Conservation (phyloP, 2,888 invertebrate genomes). For the Elysia crispata region DNA sequence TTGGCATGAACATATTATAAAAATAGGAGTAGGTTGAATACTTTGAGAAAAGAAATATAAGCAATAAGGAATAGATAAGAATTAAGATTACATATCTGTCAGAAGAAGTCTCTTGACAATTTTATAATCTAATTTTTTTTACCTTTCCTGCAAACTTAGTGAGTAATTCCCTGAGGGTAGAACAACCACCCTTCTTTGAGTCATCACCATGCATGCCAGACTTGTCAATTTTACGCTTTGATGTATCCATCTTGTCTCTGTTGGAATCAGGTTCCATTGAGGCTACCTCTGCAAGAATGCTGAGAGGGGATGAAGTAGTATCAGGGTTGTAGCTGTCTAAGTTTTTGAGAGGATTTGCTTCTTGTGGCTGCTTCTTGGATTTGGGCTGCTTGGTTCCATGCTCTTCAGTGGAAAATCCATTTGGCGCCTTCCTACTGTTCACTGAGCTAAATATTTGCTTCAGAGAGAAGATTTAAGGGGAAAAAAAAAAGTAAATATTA, state of each 20-base stretch:
- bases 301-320: conserved; percentile 74
- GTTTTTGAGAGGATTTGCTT: conserved; percentile 43
- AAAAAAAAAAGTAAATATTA: no score
- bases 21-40: background rate
- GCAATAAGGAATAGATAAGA: background rate
- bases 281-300: conserved; percentile 85
- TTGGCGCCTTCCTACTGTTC: conserved; percentile 63
- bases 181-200: conserved; percentile 81
- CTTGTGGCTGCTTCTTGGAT: conserved; percentile 56
- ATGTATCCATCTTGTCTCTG: conserved; percentile 42
- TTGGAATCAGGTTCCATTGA: conserved; percentile 75
- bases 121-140: background rate
- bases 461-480: conserved; percentile 38
- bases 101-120: background rate
- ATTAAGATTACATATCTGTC: no score
- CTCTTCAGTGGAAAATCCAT: conserved; percentile 66
- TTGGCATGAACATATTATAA: background rate
- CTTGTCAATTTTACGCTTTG: conserved; percentile 47
- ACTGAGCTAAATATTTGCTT: conserved; percentile 68
- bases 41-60: background rate
- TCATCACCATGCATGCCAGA: conserved; percentile 41
- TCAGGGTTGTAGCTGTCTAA: conserved; percentile 58
- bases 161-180: conserved; percentile 87
- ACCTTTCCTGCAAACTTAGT: conserved; percentile 83
- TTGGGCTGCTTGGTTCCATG: conserved; percentile 59